These are phyloP conservation scores for Ophion costatus DNA, from an alignment of 2,888 invertebrate genomes.

Conservation along the genomic window DNA sequence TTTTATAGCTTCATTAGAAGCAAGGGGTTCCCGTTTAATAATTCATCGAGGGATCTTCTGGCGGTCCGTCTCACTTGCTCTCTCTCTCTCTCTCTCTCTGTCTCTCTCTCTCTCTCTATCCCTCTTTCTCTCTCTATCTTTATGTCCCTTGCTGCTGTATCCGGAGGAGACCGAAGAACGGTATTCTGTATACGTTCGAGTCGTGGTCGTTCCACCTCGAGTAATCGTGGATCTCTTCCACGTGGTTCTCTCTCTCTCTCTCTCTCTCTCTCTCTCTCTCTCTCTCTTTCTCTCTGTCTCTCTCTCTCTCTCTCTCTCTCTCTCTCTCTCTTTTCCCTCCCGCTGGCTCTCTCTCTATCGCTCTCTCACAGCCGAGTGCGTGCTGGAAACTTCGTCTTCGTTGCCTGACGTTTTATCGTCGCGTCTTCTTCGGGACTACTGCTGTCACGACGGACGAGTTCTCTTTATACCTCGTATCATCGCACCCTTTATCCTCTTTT, in stretches of 20 bases:
- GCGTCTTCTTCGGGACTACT: constrained; percentile 41
- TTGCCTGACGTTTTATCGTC: constrained; percentile 48
- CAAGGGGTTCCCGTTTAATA: constrained; percentile 78
- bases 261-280: too few relatives aligned
- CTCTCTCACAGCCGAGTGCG: constrained; percentile 1
- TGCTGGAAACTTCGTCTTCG: constrained; percentile 28
- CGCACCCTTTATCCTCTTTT: not conserved
- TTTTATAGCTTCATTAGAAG: constrained; percentile 79
- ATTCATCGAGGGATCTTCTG: constrained; percentile 74
- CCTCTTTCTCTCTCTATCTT: constrained; percentile 40
- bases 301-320: not conserved
- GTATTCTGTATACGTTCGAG: constrained; percentile 53
- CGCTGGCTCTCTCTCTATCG: too few relatives aligned
- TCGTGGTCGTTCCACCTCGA: constrained; percentile 68
- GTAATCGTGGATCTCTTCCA: constrained; percentile 68
- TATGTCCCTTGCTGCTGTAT: not conserved
- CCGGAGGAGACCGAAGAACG: constrained; percentile 10
- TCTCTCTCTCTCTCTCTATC: constrained; percentile 33
- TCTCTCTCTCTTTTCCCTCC: too few relatives aligned
- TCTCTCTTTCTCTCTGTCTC: constrained; percentile 4
- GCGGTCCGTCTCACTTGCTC: constrained; percentile 36
- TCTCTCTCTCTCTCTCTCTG: constrained; percentile 1
- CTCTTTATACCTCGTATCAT: constrained; percentile 7
- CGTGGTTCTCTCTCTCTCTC: constrained; percentile 46
- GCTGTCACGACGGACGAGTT: constrained; percentile 60